Evolutionary conservation across 2,888 invertebrate species (phyloP), one percentile per base, ranked within the genome.

Genomic region (Trichopria drosophilae): DNA sequence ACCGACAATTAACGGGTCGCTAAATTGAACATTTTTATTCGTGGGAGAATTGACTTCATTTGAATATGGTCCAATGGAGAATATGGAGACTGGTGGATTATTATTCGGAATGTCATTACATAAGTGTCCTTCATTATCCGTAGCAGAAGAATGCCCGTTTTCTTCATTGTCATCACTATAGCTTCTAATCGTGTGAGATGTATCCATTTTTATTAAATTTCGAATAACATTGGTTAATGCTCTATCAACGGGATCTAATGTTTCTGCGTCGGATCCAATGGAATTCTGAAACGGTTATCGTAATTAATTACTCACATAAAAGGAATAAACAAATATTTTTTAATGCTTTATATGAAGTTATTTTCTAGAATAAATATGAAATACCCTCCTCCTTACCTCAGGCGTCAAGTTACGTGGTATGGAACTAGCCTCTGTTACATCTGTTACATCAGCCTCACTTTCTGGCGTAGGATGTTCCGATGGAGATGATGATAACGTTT

Each of bases 141-240:
- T 29, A 3, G 32, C 32, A 12, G 49, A 29, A 24, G 44, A 12
- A 19, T 19, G 13, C 28, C 44, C 20, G 24, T 28, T 22, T 20
- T 26, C 5, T 23, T 16, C n/a, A 20, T 16, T 18, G 35, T 22
- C n/a, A n/a, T 24, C 22, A 18, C 2, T 15, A 15, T 26, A 46
- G 35, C 24, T 36, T n/a, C 3, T 18, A 16, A 40, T 24, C 40
- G 10, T n/a, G 13, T 16, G 20, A 35, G 37, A 36, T 24, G n/a
- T 61, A 12, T 68, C 67, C 3, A 64, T 61, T 15, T 59, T 63
- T 42, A 74, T 73, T 2, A 74, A 62, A 52, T 73, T 69, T 50
- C 72, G 59, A 9, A 75, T 74, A 1, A 75, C 73, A 12, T 66
- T 71, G 1, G 69, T 67, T 2, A 75, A 58, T 1, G 74, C 74